Conservation (phyloP, 1,140 invertebrate species). For the Drosophila triauraria region DNA sequence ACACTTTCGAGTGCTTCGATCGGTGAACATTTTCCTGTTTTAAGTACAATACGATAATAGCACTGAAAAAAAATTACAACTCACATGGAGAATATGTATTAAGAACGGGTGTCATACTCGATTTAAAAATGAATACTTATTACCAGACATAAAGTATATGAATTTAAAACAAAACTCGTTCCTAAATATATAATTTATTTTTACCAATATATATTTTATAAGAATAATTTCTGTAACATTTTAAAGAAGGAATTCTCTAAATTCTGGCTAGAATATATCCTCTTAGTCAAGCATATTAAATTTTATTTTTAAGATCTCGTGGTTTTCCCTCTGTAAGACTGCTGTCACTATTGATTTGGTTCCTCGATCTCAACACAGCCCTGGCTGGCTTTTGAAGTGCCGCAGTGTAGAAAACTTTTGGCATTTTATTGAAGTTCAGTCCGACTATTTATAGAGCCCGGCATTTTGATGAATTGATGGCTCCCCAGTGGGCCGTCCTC, state of each 20-base stretch:
- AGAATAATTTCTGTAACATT: neutral
- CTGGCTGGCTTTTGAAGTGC: conserved; percentile 56
- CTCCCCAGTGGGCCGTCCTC: conserved; percentile 68
- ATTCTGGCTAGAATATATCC: neutral
- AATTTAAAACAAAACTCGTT: no score
- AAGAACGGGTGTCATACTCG: no score
- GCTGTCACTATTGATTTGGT: conserved; percentile 65
- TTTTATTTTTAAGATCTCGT: conserved; percentile 1
- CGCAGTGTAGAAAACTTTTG: conserved; percentile 56
- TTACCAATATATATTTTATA: no score
- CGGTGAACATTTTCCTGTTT: conserved; percentile 9
- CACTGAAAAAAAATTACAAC: conserved; percentile 2
- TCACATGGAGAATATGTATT: no score
- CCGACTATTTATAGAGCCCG: conserved; percentile 62
- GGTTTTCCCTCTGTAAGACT: conserved; percentile 11
- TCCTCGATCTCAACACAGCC: neutral
- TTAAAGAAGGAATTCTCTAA: neutral
- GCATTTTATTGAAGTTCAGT: conserved; percentile 80
- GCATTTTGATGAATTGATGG: conserved; percentile 80
- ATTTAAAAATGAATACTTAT: no score
- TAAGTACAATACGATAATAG: neutral
- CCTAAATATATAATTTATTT: no score
- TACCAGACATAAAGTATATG: no score
- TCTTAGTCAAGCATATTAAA: neutral
- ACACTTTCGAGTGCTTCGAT: conserved; percentile 55